Evolutionary conservation across 2,888 invertebrate genomes (phyloP).

Genomic region (Diplazon laetatorius): DNA sequence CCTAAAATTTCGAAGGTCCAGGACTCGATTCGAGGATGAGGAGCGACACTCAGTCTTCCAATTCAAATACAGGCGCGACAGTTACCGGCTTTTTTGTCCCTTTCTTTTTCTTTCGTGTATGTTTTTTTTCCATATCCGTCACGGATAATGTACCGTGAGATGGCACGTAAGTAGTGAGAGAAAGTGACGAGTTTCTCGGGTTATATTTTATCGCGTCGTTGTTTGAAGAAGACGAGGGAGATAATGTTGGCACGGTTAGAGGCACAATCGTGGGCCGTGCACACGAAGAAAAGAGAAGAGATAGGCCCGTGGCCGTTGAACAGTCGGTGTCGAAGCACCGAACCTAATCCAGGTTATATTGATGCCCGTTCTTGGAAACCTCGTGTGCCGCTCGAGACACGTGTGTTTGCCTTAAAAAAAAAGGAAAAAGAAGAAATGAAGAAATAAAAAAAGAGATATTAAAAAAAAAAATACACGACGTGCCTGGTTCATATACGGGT

Average conservation of each 20-base stretch:
- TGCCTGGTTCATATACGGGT: constrained; percentile 15
- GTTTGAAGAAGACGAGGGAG: constrained; percentile 45
- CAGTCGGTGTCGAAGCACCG: constrained; percentile 57
- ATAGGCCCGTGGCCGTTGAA: constrained; percentile 47
- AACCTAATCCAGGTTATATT: constrained; percentile 64
- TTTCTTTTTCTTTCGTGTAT: too few relatives aligned
- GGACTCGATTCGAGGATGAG: constrained; percentile 55
- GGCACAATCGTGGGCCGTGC: constrained; percentile 45
- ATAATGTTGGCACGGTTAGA: constrained; percentile 33
- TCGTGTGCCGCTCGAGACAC: constrained; percentile 44
- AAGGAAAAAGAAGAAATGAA: neutral
- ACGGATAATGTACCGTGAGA: constrained; percentile 27
- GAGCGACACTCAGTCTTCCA: constrained; percentile 23
- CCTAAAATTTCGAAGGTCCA: neutral
- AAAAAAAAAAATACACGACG: neutral
- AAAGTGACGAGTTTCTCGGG: constrained; percentile 53
- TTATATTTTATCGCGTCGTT: constrained; percentile 54
- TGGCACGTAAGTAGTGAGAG: constrained; percentile 22
- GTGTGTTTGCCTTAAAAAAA: constrained; percentile 57
- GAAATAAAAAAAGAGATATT: neutral
- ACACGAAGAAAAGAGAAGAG: constrained; percentile 41
- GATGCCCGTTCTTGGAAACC: constrained; percentile 60
- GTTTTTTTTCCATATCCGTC: too few relatives aligned
- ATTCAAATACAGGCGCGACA: constrained; percentile 17
- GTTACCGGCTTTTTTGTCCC: too few relatives aligned